phyloP scores from a whole-genome alignment of 2,888 invertebrate species.

The Aleiodes testaceus region DNA sequence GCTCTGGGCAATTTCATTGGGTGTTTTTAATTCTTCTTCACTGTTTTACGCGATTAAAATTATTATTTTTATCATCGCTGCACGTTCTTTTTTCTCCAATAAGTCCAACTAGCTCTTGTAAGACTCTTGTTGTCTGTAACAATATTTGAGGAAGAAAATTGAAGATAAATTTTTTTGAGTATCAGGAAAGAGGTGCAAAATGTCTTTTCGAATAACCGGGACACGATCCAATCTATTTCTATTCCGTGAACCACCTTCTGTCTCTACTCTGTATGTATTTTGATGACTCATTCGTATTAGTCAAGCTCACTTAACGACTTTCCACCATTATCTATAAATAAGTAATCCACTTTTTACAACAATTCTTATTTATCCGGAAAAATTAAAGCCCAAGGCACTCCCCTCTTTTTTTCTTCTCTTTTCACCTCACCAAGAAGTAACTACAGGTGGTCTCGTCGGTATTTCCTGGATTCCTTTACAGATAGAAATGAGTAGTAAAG shows the following conservation, averaged over 20 bases:
- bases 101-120: neutral
- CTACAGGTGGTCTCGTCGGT: slow-evolving; percentile 30
- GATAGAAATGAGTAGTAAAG: neutral
- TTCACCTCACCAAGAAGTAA: neutral
- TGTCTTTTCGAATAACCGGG: slow-evolving; percentile 40
- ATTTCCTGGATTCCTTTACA: slow-evolving; percentile 2
- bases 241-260: slow-evolving; percentile 52
- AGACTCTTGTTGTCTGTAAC: neutral
- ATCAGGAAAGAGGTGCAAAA: slow-evolving; percentile 10
- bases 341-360: slow-evolving; percentile 33
- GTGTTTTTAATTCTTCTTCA: too few relatives aligned
- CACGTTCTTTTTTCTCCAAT: too few relatives aligned
- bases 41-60: too few relatives aligned
- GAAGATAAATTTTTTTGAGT: neutral
- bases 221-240: slow-evolving; percentile 59
- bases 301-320: slow-evolving; percentile 54
- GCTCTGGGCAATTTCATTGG: too few relatives aligned
- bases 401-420: neutral
- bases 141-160: slow-evolving; percentile 15
- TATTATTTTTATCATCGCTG: too few relatives aligned
- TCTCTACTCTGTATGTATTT: slow-evolving; percentile 18
- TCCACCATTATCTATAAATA: slow-evolving; percentile 58
- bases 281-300: slow-evolving; percentile 50
- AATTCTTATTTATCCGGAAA: slow-evolving; percentile 23
- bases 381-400: slow-evolving; percentile 6